phyloP scores from a whole-genome alignment of 2,113 vertebrate genomes.

The Brachyistius frenatus region DNA sequence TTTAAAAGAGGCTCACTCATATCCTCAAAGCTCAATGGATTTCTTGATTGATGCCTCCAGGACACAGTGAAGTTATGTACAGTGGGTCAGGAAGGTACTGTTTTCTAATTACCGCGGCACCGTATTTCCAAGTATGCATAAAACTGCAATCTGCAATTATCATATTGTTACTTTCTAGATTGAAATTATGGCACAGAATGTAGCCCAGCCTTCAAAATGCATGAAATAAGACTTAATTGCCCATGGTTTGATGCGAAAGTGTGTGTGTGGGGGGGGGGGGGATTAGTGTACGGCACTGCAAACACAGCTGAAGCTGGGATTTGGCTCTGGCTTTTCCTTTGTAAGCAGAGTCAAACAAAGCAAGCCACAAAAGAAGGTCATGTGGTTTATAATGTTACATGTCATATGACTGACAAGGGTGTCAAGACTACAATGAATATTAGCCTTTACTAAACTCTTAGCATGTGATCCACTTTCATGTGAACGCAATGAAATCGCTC shows the following conservation, averaged over 20 bases:
- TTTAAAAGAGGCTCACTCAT: background rate
- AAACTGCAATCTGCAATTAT: background rate
- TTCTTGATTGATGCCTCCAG: constrained; percentile 6
- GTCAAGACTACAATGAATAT: background rate
- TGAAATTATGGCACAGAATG: background rate
- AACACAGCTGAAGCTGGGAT: constrained; percentile 54
- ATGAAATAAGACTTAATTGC: constrained; percentile 30
- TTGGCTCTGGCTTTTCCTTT: constrained; percentile 45
- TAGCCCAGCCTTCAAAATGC: background rate
- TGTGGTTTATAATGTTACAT: constrained; percentile 34
- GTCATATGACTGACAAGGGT: constrained; percentile 33
- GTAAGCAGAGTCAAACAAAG: constrained; percentile 55
- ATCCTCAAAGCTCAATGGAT: constrained; percentile 1
- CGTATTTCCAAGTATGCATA: background rate
- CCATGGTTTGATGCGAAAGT: constrained; percentile 29
- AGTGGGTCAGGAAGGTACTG: background rate
- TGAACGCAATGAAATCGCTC: constrained; percentile 8
- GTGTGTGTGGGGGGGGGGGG: constrained; percentile 13
- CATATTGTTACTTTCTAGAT: background rate
- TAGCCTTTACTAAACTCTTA: constrained; percentile 17
- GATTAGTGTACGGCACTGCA: constrained; percentile 50
- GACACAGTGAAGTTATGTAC: background rate
- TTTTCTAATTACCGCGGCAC: background rate
- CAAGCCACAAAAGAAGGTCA: constrained; percentile 49
- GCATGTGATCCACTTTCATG: constrained; percentile 6